Conservation (phyloP, 2,113 vertebrate genomes). For the Chauna torquata region DNA sequence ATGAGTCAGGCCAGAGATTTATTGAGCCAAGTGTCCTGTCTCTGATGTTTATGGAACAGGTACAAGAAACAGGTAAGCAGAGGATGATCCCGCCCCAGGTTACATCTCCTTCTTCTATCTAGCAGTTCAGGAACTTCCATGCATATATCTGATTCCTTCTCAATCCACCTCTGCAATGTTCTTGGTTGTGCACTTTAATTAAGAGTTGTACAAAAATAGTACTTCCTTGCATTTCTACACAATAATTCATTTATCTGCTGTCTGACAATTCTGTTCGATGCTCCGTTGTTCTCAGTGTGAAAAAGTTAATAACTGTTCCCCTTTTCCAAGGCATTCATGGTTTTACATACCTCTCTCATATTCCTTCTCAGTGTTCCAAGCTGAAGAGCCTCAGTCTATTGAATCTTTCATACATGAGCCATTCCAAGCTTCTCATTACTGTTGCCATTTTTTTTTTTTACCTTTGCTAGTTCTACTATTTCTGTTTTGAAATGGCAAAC, state of each 20-base stretch:
- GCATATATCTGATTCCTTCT: not conserved
- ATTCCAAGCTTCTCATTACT: not conserved
- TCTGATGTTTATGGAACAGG: not conserved
- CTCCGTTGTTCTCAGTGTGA: rapidly evolving
- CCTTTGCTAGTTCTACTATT: not conserved
- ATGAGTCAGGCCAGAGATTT: not conserved
- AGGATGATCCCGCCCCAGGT: not conserved
- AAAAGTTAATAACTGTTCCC: not conserved
- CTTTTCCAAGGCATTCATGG: not conserved
- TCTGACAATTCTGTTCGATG: not conserved
- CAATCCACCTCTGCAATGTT: not conserved
- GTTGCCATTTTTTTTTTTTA: not conserved
- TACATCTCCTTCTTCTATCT: not conserved
- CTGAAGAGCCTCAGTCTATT: not conserved
- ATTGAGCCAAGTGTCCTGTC: not conserved
- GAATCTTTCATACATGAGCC: not conserved
- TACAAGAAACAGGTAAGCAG: not conserved
- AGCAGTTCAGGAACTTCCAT: not conserved
- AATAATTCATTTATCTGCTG: not conserved
- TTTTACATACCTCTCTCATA: not conserved
- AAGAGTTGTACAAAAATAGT: not conserved
- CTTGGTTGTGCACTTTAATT: not conserved
- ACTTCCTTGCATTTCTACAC: not conserved
- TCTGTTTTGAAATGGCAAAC: conserved; percentile 31
- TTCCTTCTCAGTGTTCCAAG: not conserved